These are phyloP conservation scores for Sialis fuliginosa DNA, from an alignment of 2,888 invertebrate species.

Conservation along the genomic window DNA sequence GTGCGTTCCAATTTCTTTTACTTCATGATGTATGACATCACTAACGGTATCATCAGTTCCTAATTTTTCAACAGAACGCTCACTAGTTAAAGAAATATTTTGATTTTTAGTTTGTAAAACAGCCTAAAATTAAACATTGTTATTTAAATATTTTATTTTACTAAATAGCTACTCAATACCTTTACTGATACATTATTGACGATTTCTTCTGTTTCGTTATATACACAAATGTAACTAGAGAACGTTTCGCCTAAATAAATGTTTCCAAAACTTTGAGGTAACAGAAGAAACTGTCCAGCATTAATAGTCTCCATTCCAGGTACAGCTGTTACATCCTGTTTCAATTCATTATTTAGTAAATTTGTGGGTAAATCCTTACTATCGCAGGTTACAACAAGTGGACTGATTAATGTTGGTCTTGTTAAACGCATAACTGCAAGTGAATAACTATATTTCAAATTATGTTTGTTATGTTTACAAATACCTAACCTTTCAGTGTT, in stretches of 20 bases:
- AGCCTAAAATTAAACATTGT: conserved; percentile 34
- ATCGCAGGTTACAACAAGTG: conserved; percentile 68
- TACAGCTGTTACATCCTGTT: conserved; percentile 71
- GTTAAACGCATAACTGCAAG: conserved; percentile 80
- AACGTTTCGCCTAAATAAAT: conserved; percentile 97
- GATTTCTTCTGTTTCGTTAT: conserved; percentile 78
- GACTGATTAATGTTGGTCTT: conserved; percentile 72
- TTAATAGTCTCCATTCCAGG: conserved; percentile 63
- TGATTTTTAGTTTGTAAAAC: conserved; percentile 89
- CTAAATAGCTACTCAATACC: conserved; percentile 24
- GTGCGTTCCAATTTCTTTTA: conserved; percentile 97
- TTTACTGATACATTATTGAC: conserved; percentile 73
- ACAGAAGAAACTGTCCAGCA: conserved; percentile 76
- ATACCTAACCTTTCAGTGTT: conserved; percentile 18
- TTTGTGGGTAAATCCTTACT: conserved; percentile 70
- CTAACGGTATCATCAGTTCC: conserved; percentile 75
- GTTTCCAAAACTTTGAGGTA: conserved; percentile 95
- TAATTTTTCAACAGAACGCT: conserved; percentile 36
- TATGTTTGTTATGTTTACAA: not conserved
- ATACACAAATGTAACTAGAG: conserved; percentile 92
- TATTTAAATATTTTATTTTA: conserved; percentile 2
- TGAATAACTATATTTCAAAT: too few species aligned
- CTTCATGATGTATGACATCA: conserved; percentile 95
- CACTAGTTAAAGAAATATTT: conserved; percentile 62
- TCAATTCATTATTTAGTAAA: conserved; percentile 56